A percentile compares a stretch with the other conserved stretches of the same genome.
These are phyloP conservation scores for Drosophila virilis DNA, from an alignment of 1,140 invertebrate species.

Conservation along the genomic window DNA sequence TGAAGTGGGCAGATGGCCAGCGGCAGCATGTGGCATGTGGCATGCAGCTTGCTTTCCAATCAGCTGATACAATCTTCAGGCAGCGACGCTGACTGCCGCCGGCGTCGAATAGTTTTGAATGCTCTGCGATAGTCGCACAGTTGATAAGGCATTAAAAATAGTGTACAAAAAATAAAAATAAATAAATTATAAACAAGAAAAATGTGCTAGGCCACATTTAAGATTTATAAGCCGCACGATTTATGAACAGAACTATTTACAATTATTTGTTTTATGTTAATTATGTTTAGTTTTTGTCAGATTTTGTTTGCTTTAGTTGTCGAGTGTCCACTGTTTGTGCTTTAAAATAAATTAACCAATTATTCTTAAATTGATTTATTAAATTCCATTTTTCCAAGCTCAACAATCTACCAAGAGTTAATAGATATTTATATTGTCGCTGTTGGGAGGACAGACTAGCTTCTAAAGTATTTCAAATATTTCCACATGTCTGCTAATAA, in stretches of 20 bases:
- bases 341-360: constrained; percentile 55
- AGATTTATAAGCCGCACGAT: constrained; percentile 45
- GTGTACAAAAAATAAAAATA: constrained; percentile 27
- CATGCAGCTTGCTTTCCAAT: constrained; percentile 42
- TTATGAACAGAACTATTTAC: constrained; percentile 64
- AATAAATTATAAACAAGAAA: neutral
- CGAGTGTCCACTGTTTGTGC: constrained; percentile 29
- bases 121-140: constrained; percentile 14
- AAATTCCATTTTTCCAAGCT: neutral
- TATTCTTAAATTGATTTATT: constrained; percentile 64
- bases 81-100: constrained; percentile 26
- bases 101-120: constrained; percentile 39
- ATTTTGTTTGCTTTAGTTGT: constrained; percentile 41
- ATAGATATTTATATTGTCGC: no score
- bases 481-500: neutral
- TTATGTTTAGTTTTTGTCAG: constrained; percentile 60
- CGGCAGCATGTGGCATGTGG: constrained; percentile 26
- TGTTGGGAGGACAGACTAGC: no score
- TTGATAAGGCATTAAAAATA: constrained; percentile 64
- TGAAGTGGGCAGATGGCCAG: constrained; percentile 68
- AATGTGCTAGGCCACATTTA: constrained; percentile 15
- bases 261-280: constrained; percentile 69
- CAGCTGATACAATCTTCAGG: constrained; percentile 65
- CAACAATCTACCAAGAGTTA: no score
- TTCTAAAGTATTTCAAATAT: constrained; percentile 18